These are phyloP conservation scores for Agrochola litura DNA, from an alignment of 2,888 invertebrate genomes.

Conservation along the genomic window DNA sequence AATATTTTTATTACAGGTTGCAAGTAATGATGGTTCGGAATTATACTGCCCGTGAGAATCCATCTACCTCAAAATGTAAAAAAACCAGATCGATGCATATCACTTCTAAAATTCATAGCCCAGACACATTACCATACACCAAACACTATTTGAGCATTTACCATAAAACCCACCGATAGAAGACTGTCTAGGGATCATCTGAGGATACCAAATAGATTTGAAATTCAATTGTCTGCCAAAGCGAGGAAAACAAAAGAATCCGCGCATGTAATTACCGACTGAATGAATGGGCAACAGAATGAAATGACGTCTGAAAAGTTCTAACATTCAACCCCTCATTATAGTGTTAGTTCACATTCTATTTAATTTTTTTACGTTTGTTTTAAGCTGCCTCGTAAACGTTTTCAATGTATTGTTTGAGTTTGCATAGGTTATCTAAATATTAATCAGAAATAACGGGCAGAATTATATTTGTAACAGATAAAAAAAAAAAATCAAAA, in stretches of 20 bases:
- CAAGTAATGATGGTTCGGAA: too few relatives aligned
- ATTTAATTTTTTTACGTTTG: slow-evolving; percentile 57
- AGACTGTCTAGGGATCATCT: slow-evolving; percentile 70
- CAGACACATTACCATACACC: slow-evolving; percentile 71
- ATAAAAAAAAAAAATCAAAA: too few relatives aligned
- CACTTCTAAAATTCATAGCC: slow-evolving; percentile 58
- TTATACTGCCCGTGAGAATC: background rate
- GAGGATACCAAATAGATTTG: slow-evolving; percentile 75
- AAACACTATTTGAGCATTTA: slow-evolving; percentile 55
- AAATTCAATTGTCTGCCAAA: slow-evolving; percentile 82
- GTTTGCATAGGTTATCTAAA: background rate
- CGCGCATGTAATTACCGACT: slow-evolving; percentile 82
- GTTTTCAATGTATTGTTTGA: slow-evolving; percentile 1
- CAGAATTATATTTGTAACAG: background rate
- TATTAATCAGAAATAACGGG: background rate
- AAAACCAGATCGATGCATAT: slow-evolving; percentile 45
- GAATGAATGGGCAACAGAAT: slow-evolving; percentile 76
- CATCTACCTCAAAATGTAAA: slow-evolving; percentile 33
- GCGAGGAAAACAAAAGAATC: slow-evolving; percentile 79
- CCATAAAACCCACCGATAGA: slow-evolving; percentile 69
- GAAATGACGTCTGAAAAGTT: slow-evolving; percentile 84
- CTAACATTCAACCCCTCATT: slow-evolving; percentile 67
- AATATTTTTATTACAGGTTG: too few relatives aligned
- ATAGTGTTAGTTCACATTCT: slow-evolving; percentile 67
- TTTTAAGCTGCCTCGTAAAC: slow-evolving; percentile 33